These are phyloP conservation scores for Ellobium chinense DNA, from an alignment of 2,888 invertebrate genomes.

Conservation along the genomic window DNA sequence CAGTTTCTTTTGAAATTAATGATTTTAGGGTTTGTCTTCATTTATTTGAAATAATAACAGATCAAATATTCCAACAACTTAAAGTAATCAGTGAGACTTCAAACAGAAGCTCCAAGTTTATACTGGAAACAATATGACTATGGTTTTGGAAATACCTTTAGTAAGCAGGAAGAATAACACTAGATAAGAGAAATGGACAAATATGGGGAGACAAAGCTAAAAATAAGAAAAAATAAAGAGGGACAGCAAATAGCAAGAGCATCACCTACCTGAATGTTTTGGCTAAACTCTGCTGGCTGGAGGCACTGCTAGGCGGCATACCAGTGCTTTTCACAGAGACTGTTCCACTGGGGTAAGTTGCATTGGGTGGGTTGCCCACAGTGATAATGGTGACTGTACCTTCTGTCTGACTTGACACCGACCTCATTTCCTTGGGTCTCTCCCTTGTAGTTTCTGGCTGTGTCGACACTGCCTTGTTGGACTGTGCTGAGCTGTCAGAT, in stretches of 20 bases:
- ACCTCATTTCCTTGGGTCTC: slow-evolving; percentile 65
- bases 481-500: not conserved
- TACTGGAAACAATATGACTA: too few species aligned
- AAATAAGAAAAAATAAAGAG: too few species aligned
- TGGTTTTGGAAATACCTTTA: too few species aligned
- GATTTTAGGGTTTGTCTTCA: too few species aligned
- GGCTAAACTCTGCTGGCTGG: slow-evolving; percentile 67
- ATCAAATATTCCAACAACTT: too few species aligned
- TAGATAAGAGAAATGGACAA: too few species aligned
- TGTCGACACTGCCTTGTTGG: not conserved
- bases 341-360: slow-evolving; percentile 66
- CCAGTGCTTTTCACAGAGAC: slow-evolving; percentile 63
- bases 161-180: too few species aligned
- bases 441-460: not conserved
- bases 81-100: too few species aligned
- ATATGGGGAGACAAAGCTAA: too few species aligned
- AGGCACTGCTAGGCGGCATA: slow-evolving; percentile 56
- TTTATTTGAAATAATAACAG: too few species aligned
- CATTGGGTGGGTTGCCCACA: slow-evolving; percentile 71
- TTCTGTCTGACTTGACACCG: slow-evolving; percentile 76
- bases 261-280: slow-evolving; percentile 61
- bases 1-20: too few species aligned
- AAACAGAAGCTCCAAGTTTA: too few species aligned
- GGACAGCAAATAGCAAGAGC: not conserved
- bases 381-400: slow-evolving; percentile 76